Conservation (phyloP, 2,888 invertebrate species). For the Lysandra coridon region DNA sequence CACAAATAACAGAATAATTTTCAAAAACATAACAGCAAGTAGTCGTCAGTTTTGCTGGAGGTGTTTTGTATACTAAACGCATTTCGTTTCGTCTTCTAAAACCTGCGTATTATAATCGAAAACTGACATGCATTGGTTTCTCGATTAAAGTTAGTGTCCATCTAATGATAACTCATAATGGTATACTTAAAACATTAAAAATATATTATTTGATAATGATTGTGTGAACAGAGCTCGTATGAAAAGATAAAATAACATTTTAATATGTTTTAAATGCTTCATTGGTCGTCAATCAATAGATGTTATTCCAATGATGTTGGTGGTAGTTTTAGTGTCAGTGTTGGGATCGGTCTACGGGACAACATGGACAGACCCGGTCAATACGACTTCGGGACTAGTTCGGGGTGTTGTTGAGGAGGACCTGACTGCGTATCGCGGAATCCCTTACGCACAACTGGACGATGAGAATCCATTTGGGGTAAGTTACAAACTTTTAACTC, state of each 20-base stretch:
- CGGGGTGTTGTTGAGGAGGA: slow-evolving; percentile 51
- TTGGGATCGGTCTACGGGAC: background rate
- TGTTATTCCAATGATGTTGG: background rate
- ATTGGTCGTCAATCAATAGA: background rate
- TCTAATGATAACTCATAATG: no score
- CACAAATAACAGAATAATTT: no score
- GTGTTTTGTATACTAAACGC: no score
- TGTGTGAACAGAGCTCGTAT: background rate
- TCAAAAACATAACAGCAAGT: no score
- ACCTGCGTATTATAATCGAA: no score
- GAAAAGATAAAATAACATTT: background rate
- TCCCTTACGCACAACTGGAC: slow-evolving; percentile 57
- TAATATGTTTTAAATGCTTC: background rate
- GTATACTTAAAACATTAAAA: no score
- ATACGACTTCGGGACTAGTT: slow-evolving; percentile 52
- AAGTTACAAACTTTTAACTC: slow-evolving; percentile 40
- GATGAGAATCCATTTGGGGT: slow-evolving; percentile 58
- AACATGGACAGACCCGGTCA: slow-evolving; percentile 44
- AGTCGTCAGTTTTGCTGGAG: no score
- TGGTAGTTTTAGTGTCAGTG: background rate
- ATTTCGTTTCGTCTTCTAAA: no score
- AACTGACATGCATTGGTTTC: no score
- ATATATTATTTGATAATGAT: background rate
- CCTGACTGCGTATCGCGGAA: slow-evolving; percentile 60
- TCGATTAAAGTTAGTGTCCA: no score